Base-by-base conservation (phyloP, 2,888 invertebrate genomes). In the Pherbina coryleti region DNA sequence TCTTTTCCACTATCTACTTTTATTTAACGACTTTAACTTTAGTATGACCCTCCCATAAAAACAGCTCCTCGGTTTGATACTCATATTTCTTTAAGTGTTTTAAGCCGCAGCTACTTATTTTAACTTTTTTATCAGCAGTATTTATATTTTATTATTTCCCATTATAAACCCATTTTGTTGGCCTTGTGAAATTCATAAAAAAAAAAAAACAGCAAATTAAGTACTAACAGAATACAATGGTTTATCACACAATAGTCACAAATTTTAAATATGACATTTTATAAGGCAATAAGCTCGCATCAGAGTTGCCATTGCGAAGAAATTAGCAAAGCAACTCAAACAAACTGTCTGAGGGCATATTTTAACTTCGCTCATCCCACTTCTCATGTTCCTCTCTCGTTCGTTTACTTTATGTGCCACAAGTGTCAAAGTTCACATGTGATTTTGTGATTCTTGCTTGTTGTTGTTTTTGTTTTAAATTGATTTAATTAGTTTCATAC, bases 181-280 rank as follows among this genome's bases (percentile, higher is more conserved):
- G 78, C 78, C 78, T 80, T 81, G 79, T 70, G 57, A 49, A 76
- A 78, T 72, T 57, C 71, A 77, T 75, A 79, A 76, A 80, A 60
- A 44, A 14, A 79, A 76, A 80, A 60, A 44, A 14, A 55, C 14
- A 69, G 14, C 37, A 37, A 44, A 44, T 14, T 5, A 44, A 49
- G 44, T 7, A 22, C 3, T 25, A 5, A 5, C 51, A 51, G 0
- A 69, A 25, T 22, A 51, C 51, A 51, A 7, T 53, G 25, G 53
- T 53, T 51, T 69, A 69, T 69, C 69, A 69, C 49, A 9, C 44
- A 19, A 55, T 7, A 14, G 28, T 14, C 60, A 60, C 17, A 22
- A 19, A 22, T 14, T 22, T 9, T 11, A 28, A 60, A 60, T 11
- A 60, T 28, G 28, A 14, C 57, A n/a, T 57, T n/a, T 53, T 31